Base-by-base conservation (phyloP, 1,140 invertebrate species). In the Lutraria rhynchaena region DNA sequence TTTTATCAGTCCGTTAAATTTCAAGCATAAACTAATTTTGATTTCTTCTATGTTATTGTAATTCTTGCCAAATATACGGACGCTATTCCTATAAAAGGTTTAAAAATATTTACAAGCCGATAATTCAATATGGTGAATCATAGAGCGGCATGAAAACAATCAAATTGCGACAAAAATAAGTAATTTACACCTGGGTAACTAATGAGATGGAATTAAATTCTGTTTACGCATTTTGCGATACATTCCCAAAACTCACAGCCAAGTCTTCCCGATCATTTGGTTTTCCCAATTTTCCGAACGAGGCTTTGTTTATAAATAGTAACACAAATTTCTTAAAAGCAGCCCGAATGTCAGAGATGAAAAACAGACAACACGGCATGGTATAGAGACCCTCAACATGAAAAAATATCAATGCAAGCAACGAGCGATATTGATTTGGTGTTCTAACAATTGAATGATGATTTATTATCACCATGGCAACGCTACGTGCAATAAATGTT, bases 241-340 rank as follows among this genome's bases (percentile, higher is more conserved):
- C 19, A 41, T 67, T 67, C 17, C 44, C 44, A 67, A 67, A 67
- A 49, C 63, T 49, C 15, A 67, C 63, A 27, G n/a, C 24, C 22
- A 67, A n/a, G 17, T 31, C 44, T 31, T 67, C 63, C 27, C 31
- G 22, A 15, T 67, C 63, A 46, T 67, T 27, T n/a, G 37, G 27
- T 4, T 46, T n/a, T 31, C 63, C 44, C 1, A 67, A 3, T 46
- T 67, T 67, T 11, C 63, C 63, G 19, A 67, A 46, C 63, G 63
- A 67, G 7, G 33, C 5, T 67, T 67, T 67, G 9, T 31, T 13
- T 17, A 67, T 7, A 27, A 67, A 11, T 33, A 46, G 31, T 2
- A 67, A 0, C 33, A 29, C 3, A 22, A 51, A 1, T 31, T 3
- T 31, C 44, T 67, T 67, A 7, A 67, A 27, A 4, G 41, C 35